Percentiles rank a stretch among this genome's conserved stretches.
These are phyloP conservation scores for Salminus brasiliensis DNA, from an alignment of 2,113 vertebrate genomes.

Conservation along the genomic window DNA sequence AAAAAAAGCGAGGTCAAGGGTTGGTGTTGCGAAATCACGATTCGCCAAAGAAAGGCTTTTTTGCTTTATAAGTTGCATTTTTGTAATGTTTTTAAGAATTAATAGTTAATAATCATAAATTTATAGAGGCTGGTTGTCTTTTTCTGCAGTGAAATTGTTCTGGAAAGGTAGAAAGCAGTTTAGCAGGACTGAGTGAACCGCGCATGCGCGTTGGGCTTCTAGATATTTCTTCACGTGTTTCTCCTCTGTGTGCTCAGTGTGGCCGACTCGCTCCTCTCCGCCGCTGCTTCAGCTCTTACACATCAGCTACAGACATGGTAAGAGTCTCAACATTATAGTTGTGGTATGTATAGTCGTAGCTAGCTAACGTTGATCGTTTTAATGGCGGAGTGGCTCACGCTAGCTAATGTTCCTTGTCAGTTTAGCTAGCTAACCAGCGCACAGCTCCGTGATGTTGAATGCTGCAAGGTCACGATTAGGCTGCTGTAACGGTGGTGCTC, in stretches of 20 bases:
- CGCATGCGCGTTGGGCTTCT: constrained; percentile 71
- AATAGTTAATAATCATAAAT: too few relatives aligned
- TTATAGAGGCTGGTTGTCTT: too few relatives aligned
- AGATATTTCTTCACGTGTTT: constrained; percentile 74
- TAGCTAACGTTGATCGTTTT: too few relatives aligned
- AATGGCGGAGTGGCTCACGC: too few relatives aligned
- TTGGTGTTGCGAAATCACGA: constrained; percentile 71
- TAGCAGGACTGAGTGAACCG: not conserved
- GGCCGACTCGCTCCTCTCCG: constrained; percentile 6
- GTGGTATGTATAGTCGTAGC: not conserved
- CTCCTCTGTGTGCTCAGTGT: constrained; percentile 19
- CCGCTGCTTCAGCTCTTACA: not conserved
- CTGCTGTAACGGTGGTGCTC: too few relatives aligned
- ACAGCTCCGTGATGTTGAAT: too few relatives aligned
- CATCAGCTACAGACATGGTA: constrained; percentile 41
- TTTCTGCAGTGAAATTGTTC: not conserved
- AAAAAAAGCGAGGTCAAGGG: constrained; percentile 73
- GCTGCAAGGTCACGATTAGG: too few relatives aligned
- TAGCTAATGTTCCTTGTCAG: too few relatives aligned
- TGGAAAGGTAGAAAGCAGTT: too few relatives aligned
- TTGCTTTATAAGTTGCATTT: not conserved
- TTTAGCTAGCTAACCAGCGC: too few relatives aligned
- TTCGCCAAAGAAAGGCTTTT: not conserved
- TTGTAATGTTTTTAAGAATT: not conserved
- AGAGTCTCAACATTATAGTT: not conserved